These are phyloP conservation scores for Ailuropoda melanoleuca DNA, from an alignment of 2,113 vertebrate species.

Conservation along the genomic window DNA sequence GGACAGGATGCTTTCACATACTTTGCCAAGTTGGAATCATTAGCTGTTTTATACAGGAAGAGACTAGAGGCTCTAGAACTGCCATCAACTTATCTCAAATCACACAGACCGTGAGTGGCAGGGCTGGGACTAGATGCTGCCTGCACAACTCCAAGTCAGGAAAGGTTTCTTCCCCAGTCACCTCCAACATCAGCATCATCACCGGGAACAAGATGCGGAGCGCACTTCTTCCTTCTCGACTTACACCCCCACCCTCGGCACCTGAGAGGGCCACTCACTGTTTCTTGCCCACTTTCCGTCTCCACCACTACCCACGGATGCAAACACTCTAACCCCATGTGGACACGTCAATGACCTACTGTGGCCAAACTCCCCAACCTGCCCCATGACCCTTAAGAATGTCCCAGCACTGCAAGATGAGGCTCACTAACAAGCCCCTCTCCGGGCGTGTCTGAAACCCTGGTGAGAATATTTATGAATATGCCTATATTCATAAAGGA, in stretches of 20 bases:
- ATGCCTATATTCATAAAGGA: not conserved
- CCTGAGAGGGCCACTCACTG: not conserved
- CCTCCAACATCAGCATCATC: not conserved
- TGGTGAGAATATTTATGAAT: not conserved
- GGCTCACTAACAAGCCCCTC: not conserved
- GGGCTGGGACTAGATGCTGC: not conserved
- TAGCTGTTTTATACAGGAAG: not conserved
- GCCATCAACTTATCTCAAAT: not conserved
- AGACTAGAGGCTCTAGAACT: not conserved
- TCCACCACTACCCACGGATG: not conserved
- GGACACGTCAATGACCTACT: not conserved
- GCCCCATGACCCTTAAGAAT: not conserved
- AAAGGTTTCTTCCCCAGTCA: not conserved
- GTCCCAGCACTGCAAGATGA: not conserved
- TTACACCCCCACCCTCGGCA: not conserved
- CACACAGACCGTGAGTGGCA: not conserved
- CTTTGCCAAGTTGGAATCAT: not conserved
- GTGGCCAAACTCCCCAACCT: not conserved
- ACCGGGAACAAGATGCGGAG: not conserved
- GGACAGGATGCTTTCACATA: not conserved
- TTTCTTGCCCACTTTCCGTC: not conserved
- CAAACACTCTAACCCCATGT: not conserved
- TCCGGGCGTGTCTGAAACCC: not conserved
- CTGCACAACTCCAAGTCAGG: not conserved
- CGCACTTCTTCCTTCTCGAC: not conserved